Percentiles rank a stretch among this genome's conserved stretches.
These are phyloP conservation scores for Euphysa ruthae DNA, from an alignment of 30 jellyfish, hydroid and myxozoan genomes.

Conservation along the genomic window DNA sequence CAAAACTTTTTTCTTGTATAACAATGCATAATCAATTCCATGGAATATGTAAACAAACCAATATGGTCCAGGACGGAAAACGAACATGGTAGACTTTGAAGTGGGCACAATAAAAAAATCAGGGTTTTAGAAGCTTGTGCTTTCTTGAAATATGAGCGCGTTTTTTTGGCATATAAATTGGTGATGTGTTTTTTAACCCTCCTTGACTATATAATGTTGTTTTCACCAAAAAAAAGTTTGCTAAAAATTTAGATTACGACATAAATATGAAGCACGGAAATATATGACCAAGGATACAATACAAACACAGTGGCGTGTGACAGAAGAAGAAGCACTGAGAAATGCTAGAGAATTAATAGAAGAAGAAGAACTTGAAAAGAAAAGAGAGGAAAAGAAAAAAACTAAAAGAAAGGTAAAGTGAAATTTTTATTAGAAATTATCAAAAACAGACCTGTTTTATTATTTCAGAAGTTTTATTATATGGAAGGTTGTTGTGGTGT, in stretches of 20 bases:
- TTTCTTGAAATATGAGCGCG: too few species aligned
- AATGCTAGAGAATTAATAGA: constrained; percentile 88
- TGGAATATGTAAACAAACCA: too few species aligned
- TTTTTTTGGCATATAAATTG: too few species aligned
- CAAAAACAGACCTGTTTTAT: neutral
- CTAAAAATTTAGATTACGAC: constrained; percentile 59
- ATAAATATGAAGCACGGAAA: constrained; percentile 79
- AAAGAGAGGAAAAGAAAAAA: constrained; percentile 77
- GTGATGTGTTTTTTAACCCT: too few species aligned
- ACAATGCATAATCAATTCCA: too few species aligned
- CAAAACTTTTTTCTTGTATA: too few species aligned
- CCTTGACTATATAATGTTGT: too few species aligned
- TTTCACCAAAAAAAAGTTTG: too few species aligned
- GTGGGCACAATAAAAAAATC: too few species aligned
- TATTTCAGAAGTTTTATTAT: neutral
- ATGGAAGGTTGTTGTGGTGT: neutral
- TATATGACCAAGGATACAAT: constrained; percentile 61
- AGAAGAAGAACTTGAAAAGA: constrained; percentile 85
- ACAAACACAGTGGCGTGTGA: constrained; percentile 25
- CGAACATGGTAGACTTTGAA: too few species aligned
- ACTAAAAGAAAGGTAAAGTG: constrained; percentile 91
- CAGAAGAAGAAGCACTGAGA: constrained; percentile 72
- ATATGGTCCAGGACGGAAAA: too few species aligned
- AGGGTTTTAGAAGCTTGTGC: too few species aligned
- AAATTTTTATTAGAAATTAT: neutral